Base-by-base conservation (phyloP, 2,113 vertebrate species). In the Piaya cayana region DNA sequence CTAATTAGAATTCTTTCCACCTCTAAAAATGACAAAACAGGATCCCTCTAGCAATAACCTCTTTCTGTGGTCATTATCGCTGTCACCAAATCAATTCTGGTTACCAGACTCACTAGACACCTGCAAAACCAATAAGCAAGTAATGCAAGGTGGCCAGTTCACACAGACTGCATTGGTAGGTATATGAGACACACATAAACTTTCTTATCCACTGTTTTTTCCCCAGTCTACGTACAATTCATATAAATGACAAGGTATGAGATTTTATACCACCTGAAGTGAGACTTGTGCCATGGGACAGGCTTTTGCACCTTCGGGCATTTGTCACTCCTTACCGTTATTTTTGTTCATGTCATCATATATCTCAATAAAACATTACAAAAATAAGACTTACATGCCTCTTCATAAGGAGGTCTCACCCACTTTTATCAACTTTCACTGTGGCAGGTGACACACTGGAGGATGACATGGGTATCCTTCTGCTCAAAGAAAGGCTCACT, bases 401-500 rank as follows among this genome's bases (percentile, higher is more conserved):
- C 37, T 42, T 82, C 21, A 8, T 0, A 1, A 39, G 6, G 12
- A 6, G 9, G 1, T 27, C 60, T 58, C 39, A 55, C 13, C 20
- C 27, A 14, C 5, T 25, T 62, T 8, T 25, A 90, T n/a, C 37
- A 77, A 52, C 62, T 37, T 90, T 47, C 27, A 85, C 52, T n/a
- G 4, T 1, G 9, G 6, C 18, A n/a, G 19, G 3, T 8, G 5
- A 1, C 7, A 30, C 1, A 0, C 8, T 10, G 14, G 5, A 17
- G 6, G 16, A 39, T 19, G 59, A 2, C 8, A 2, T 45, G 1
- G 2, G 1, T 0, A 0, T 59, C 19, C 63, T 71, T 69, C n/a
- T 65, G 12, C 50, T 53, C 2, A 5, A 2, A 1, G 3, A 81
- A 75, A 3, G 12, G 6, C 13, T 85, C 2, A 0, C 11, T 58